A percentile compares a stretch with the other conserved stretches of the same genome.
These are phyloP conservation scores for Neotoma lepida DNA, from an alignment of 2,113 vertebrate genomes.

Conservation along the genomic window DNA sequence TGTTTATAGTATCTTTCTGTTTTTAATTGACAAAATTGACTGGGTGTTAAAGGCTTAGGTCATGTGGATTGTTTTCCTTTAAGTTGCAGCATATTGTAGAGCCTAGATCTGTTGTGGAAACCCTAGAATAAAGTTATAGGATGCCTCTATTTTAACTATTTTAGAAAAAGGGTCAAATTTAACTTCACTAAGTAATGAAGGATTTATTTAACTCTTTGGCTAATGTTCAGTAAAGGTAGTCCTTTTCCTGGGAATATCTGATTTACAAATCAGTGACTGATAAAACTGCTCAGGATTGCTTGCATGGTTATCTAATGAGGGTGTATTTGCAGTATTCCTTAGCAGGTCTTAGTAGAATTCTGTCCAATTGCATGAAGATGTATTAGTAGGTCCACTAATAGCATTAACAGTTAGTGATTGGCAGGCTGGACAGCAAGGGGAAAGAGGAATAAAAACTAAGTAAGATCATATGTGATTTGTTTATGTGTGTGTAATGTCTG, in stretches of 20 bases:
- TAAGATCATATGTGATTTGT: neutral
- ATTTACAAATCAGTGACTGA: neutral
- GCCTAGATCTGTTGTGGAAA: slow-evolving; percentile 17
- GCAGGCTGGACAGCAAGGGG: neutral
- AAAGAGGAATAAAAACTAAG: slow-evolving; percentile 1
- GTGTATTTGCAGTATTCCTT: neutral
- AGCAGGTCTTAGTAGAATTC: slow-evolving; percentile 20
- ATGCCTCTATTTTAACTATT: slow-evolving; percentile 11
- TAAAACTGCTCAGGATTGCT: neutral
- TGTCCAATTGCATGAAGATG: slow-evolving; percentile 17
- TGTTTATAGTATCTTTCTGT: neutral
- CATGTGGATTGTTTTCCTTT: neutral
- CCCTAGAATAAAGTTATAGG: neutral
- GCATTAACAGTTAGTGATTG: neutral
- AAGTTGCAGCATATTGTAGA: slow-evolving; percentile 9
- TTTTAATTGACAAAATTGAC: slow-evolving; percentile 12
- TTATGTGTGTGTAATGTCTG: neutral
- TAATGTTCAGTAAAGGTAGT: slow-evolving; percentile 16
- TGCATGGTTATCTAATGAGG: slow-evolving; percentile 2
- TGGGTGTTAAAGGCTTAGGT: neutral
- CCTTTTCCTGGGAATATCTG: neutral
- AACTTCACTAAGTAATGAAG: neutral
- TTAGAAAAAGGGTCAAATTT: slow-evolving; percentile 7
- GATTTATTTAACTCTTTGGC: slow-evolving; percentile 33
- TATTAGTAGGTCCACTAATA: neutral